phyloP scores from a whole-genome alignment of 30 jellyfish, hydroid and myxozoan genomes.

The Aurelia aurita complex sp. Pacific region DNA sequence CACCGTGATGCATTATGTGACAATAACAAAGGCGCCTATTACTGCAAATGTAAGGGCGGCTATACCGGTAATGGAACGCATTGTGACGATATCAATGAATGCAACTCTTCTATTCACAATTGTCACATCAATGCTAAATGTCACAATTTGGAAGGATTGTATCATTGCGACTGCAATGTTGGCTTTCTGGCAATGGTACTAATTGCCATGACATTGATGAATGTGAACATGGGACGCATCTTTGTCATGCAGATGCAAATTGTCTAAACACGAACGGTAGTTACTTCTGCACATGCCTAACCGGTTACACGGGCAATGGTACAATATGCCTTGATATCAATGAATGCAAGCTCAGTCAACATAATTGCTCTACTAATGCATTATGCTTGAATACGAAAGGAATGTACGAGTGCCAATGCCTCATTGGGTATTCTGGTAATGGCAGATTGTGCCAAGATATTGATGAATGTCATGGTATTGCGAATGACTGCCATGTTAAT shows the following conservation, averaged over 20 bases:
- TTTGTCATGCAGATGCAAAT: constrained; percentile 50
- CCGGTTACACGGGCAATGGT: constrained; percentile 67
- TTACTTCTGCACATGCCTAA: constrained; percentile 53
- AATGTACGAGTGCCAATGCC: constrained; percentile 44
- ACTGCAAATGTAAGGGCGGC: constrained; percentile 25
- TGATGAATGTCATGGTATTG: constrained; percentile 10
- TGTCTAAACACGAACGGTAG: constrained; percentile 60
- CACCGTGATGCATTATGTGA: constrained; percentile 28
- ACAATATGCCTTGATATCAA: background rate
- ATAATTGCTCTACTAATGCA: too few species aligned
- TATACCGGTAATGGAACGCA: constrained; percentile 36
- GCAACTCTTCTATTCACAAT: constrained; percentile 1
- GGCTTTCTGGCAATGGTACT: constrained; percentile 71
- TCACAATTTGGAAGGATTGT: constrained; percentile 40
- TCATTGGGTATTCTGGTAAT: constrained; percentile 41
- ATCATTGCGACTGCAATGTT: constrained; percentile 38
- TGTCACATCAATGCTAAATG: constrained; percentile 51
- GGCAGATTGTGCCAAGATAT: constrained; percentile 29
- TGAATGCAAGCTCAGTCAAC: too few species aligned
- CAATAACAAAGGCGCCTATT: constrained; percentile 23
- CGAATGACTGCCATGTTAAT: constrained; percentile 10
- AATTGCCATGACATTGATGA: constrained; percentile 58
- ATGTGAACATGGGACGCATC: constrained; percentile 21
- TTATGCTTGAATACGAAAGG: constrained; percentile 9
- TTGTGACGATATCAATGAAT: constrained; percentile 46